A percentile compares a stretch with the other conserved stretches of the same genome.
Conservation (phyloP, 2,888 invertebrate genomes). For the Gastrophysa polygoni region DNA sequence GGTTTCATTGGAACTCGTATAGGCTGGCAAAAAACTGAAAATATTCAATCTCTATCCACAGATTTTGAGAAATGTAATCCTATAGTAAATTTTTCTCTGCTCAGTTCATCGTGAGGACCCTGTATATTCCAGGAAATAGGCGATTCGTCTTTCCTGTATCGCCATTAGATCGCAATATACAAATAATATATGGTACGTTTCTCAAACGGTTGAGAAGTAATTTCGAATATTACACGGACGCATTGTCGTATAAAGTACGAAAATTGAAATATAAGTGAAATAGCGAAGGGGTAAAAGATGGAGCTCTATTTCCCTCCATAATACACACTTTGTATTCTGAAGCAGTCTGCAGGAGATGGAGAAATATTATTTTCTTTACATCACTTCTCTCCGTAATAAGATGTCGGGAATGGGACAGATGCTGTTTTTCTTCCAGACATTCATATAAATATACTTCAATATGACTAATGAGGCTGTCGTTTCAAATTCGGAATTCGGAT, state of each 20-base stretch:
- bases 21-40: no score
- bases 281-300: conserved; percentile 46
- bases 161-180: conserved; percentile 27
- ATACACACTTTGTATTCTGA: conserved; percentile 57
- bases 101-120: no score
- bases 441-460: conserved; percentile 36
- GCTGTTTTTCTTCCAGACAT: conserved; percentile 35
- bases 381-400: conserved; percentile 53
- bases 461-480: conserved; percentile 27
- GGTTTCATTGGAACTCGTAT: no score
- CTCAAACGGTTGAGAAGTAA: conserved; percentile 44
- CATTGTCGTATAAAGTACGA: conserved; percentile 51
- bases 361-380: conserved; percentile 57
- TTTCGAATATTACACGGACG: conserved; percentile 47
- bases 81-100: no score
- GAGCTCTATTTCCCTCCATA: conserved; percentile 53
- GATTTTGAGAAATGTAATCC: no score
- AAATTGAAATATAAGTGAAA: conserved; percentile 56
- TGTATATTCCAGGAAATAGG: no score
- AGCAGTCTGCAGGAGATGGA: conserved; percentile 54
- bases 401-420: conserved; percentile 47
- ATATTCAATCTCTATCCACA: no score
- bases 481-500: conserved; percentile 14
- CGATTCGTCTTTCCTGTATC: no score
- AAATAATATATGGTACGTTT: conserved; percentile 30